Conservation (phyloP, 2,113 vertebrate genomes). For the Anolis carolinensis region DNA sequence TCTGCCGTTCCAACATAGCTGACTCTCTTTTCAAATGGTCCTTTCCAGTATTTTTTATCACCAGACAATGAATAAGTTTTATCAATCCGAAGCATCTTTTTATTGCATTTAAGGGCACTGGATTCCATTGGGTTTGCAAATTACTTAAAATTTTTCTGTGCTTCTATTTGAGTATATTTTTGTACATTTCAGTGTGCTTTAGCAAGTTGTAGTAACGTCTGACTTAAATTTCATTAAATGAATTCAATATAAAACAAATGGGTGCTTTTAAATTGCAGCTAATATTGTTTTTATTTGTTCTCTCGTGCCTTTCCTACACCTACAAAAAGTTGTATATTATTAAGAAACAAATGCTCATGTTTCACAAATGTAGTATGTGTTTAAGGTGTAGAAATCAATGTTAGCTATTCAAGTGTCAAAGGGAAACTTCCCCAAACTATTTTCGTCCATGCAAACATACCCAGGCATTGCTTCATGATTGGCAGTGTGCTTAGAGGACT, state of each 20-base stretch:
- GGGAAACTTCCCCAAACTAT: not conserved
- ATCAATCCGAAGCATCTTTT: not conserved
- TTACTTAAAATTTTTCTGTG: constrained; percentile 43
- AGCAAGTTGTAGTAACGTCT: constrained; percentile 8
- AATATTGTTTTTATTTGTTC: not conserved
- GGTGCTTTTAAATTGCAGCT: not conserved
- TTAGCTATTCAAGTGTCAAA: not conserved
- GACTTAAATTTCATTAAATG: not conserved
- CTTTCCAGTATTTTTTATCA: constrained; percentile 43
- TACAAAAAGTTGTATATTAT: not conserved
- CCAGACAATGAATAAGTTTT: constrained; percentile 29
- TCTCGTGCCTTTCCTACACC: not conserved
- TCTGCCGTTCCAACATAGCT: constrained; percentile 54
- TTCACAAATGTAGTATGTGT: not conserved
- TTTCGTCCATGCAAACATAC: not conserved
- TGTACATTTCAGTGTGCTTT: constrained; percentile 47
- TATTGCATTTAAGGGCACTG: not conserved
- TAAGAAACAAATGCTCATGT: not conserved
- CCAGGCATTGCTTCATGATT: not conserved
- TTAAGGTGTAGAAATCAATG: not conserved
- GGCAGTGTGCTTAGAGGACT: not conserved
- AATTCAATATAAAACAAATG: not conserved
- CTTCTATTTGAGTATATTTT: constrained; percentile 52
- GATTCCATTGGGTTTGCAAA: constrained; percentile 19
- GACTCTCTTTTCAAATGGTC: not conserved